These are phyloP conservation scores for Archegozetes longisetosus DNA, from an alignment of 1,140 invertebrate genomes.

Conservation along the genomic window DNA sequence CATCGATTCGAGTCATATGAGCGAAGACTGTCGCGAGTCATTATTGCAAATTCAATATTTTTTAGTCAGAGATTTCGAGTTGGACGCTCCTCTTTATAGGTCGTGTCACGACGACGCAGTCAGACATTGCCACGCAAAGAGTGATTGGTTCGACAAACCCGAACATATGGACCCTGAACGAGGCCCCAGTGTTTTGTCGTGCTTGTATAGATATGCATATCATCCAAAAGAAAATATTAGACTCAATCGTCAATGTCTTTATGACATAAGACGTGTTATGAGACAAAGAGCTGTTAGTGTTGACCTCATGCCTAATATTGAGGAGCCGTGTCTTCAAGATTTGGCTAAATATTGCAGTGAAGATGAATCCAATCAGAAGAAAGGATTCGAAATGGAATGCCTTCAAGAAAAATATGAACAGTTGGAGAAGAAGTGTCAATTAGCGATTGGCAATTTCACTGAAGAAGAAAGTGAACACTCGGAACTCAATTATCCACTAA, in stretches of 20 bases:
- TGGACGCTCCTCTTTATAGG: constrained; percentile 75
- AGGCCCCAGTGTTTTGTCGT: constrained; percentile 69
- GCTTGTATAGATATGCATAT: constrained; percentile 72
- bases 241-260: constrained; percentile 33
- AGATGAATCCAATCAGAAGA: neutral
- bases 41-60: constrained; percentile 95
- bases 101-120: constrained; percentile 73
- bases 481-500: constrained; percentile 69
- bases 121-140: constrained; percentile 57
- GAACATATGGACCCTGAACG: constrained; percentile 42
- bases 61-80: constrained; percentile 76
- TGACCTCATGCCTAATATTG: constrained; percentile 82
- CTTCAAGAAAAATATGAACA: constrained; percentile 75
- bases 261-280: constrained; percentile 79
- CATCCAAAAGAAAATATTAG: constrained; percentile 45
- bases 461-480: constrained; percentile 69
- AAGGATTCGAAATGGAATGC: constrained; percentile 51
- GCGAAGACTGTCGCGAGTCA: constrained; percentile 67
- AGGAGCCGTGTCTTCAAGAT: constrained; percentile 71
- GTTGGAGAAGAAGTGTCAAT: constrained; percentile 43
- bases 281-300: constrained; percentile 74
- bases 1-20: constrained; percentile 67
- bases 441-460: constrained; percentile 67
- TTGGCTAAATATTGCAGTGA: constrained; percentile 57
- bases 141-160: constrained; percentile 49